phyloP scores from a whole-genome alignment of 2,797 vertebrate species.

The Periophthalmus magnuspinnatus region DNA sequence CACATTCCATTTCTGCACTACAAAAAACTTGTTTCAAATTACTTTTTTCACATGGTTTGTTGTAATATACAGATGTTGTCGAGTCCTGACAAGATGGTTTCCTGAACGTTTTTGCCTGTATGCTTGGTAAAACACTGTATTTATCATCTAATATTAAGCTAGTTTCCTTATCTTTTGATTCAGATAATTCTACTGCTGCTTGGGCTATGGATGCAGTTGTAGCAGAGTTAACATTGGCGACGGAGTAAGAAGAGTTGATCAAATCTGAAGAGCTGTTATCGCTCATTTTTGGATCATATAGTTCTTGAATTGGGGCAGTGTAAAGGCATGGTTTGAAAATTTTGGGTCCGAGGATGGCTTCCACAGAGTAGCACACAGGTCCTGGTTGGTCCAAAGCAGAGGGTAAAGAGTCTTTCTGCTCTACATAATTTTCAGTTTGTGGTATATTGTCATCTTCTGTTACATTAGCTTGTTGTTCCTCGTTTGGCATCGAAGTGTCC shows the following conservation, averaged over 20 bases:
- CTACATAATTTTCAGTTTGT: not conserved
- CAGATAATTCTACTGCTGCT: not conserved
- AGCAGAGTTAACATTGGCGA: constrained; percentile 25
- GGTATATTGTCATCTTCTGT: not conserved
- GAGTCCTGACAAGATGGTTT: not conserved
- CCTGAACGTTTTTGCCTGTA: not conserved
- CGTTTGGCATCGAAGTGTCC: not conserved
- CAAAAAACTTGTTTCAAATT: constrained; percentile 9
- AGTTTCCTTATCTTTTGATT: not conserved
- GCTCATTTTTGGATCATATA: not conserved
- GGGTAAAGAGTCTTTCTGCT: not conserved
- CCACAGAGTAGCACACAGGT: constrained; percentile 65
- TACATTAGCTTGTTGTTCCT: not conserved
- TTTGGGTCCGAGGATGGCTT: constrained; percentile 62
- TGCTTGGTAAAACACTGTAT: not conserved
- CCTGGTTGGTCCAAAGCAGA: not conserved
- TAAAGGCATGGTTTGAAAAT: constrained; percentile 48
- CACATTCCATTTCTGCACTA: constrained; percentile 2
- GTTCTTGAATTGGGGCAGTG: constrained; percentile 11
- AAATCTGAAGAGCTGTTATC: not conserved
- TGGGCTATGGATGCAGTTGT: not conserved
- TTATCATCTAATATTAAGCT: not conserved
- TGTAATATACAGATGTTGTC: constrained; percentile 4
- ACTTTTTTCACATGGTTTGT: not conserved
- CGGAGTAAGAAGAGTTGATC: constrained; percentile 38